A percentile compares a stretch with the other conserved stretches of the same genome.
Evolutionary conservation across 2,888 invertebrate genomes (phyloP).

Genomic region (Megastigmus dorsalis): DNA sequence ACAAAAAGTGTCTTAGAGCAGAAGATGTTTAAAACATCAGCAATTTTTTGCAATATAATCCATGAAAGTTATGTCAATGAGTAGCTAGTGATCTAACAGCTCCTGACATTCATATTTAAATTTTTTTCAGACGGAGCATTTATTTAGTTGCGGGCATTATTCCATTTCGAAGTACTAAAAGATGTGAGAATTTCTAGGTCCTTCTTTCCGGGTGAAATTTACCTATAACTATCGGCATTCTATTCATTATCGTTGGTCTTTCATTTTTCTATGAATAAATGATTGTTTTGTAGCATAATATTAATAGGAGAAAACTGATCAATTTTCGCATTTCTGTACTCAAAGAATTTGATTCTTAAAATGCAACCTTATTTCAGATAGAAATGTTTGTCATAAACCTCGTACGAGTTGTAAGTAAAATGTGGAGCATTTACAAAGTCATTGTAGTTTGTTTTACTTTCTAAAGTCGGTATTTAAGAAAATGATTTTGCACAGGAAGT

Average conservation of each 20-base stretch:
- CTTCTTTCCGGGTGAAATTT: not conserved
- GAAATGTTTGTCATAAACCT: not conserved
- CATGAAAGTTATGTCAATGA: too few species aligned
- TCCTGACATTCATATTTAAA: too few species aligned
- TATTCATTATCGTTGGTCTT: not conserved
- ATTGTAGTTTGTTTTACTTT: slow-evolving; percentile 26
- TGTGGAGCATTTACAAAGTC: not conserved
- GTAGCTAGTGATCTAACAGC: too few species aligned
- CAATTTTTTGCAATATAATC: too few species aligned
- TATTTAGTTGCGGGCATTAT: not conserved
- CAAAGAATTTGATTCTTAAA: too few species aligned
- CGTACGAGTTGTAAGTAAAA: not conserved
- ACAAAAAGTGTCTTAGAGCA: too few species aligned
- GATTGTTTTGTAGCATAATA: not conserved
- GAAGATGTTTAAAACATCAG: too few species aligned
- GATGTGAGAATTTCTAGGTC: not conserved
- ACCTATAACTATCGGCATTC: not conserved
- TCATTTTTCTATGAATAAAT: too few species aligned
- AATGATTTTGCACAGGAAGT: slow-evolving; percentile 1
- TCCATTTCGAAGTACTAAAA: not conserved
- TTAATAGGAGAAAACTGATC: not conserved
- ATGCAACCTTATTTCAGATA: too few species aligned
- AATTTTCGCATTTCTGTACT: too few species aligned
- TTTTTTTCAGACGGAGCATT: not conserved
- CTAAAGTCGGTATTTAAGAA: slow-evolving; percentile 10